Base-by-base conservation (phyloP, 2,888 invertebrate genomes). In the Caenorhabditis sulstoni region DNA sequence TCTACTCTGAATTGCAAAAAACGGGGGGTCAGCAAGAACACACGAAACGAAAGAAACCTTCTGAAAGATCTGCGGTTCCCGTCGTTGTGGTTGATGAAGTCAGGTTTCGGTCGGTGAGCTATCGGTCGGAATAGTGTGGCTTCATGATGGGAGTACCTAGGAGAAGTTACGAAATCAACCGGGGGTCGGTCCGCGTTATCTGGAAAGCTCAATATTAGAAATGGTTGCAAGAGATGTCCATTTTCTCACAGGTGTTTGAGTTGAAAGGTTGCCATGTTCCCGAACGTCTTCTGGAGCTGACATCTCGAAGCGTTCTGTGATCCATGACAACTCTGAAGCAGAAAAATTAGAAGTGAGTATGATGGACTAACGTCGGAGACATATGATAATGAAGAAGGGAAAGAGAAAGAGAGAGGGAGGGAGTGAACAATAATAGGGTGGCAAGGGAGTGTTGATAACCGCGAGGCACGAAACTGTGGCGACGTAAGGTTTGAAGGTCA, bases 191-290 rank as follows among this genome's bases (percentile, higher is more conserved):
- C 77, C 18, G 65, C 64, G n/a, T 55, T 71, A 53, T 70, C 78
- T 78, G 67, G n/a, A n/a, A n/a, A n/a, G n/a, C n/a, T n/a, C n/a
- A n/a, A n/a, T n/a, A n/a, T n/a, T n/a, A n/a, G n/a, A n/a, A n/a
- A n/a, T n/a, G n/a, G n/a, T n/a, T n/a, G n/a, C n/a, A n/a, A n/a
- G n/a, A n/a, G n/a, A n/a, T n/a, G n/a, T n/a, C n/a, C n/a, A n/a
- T n/a, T n/a, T n/a, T n/a, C 76, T 58, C 39, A 76, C 76, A 76
- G 14, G 76, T 67, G 20, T 76, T 67, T 49, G 70, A 62, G 52
- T 55, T 59, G 35, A 64, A 58, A 8, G 64, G 68, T n/a, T 79
- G 79, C 79, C 79, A 79, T 14, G 79, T 74, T 37, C 74, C 74
- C 12, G 73, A 73, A 14, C 67, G 62, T 52, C 58, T 53, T 53